These are phyloP conservation scores for Leptinotarsa defecta DNA, from an alignment of 1,140 invertebrate species.

Conservation along the genomic window DNA sequence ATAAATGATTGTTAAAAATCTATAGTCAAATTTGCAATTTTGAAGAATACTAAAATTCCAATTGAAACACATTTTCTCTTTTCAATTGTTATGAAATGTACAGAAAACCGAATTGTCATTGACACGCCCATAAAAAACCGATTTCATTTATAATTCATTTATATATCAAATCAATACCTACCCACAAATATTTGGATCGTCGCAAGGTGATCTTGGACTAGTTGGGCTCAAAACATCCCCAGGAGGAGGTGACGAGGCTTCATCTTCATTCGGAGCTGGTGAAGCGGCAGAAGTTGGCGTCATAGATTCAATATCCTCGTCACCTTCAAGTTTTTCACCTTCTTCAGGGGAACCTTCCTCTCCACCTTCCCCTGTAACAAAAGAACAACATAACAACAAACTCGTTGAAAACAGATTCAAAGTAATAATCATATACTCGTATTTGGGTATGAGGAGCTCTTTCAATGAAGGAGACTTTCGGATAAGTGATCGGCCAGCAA, in stretches of 20 bases:
- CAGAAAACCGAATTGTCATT: no score
- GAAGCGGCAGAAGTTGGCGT: slow-evolving; percentile 60
- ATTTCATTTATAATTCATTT: no score
- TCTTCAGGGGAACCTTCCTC: slow-evolving; percentile 60
- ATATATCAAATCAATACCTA: slow-evolving; percentile 21
- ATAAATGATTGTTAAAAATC: no score
- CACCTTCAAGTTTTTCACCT: slow-evolving; percentile 58
- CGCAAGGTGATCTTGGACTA: slow-evolving; percentile 48
- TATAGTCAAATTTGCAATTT: no score
- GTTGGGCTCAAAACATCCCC: slow-evolving; percentile 49
- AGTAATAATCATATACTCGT: no score
- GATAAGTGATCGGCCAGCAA: no score
- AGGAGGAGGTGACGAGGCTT: slow-evolving; percentile 47
- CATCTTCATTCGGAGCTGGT: slow-evolving; percentile 48
- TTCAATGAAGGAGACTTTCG: no score
- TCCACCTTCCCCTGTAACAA: slow-evolving; percentile 64
- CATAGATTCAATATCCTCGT: slow-evolving; percentile 62
- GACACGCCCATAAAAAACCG: no score
- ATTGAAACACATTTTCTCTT: no score
- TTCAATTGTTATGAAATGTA: no score
- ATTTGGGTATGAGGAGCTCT: no score
- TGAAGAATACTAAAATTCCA: no score
- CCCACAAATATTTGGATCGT: slow-evolving; percentile 46
- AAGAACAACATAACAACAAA: slow-evolving; percentile 20
- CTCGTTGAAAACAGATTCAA: not conserved